Base-by-base conservation (phyloP, 2,797 vertebrate species). In the Tragopan temminckii region DNA sequence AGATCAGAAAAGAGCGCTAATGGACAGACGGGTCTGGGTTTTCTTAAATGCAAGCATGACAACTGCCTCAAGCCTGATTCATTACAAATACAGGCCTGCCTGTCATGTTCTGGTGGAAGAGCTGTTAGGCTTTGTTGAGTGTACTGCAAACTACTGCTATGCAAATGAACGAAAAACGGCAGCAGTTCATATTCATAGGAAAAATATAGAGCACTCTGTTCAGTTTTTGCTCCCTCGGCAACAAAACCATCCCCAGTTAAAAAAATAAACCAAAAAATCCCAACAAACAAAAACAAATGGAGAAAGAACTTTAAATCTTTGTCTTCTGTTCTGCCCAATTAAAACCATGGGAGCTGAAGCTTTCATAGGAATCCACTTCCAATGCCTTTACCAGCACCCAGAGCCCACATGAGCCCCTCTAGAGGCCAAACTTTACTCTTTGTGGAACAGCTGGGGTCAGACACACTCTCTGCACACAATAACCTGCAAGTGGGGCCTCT, bases 1-100 rank as follows among this genome's bases (percentile, higher is more conserved):
- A 85, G 62, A 88, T 80, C 50, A 93, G 69, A 94, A 88, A 52
- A 66, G 14, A 52, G 11, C 21, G 57, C n/a, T 81, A 94, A 91
- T 27, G 23, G 88, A n/a, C 52, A 92, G 80, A 88, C 81, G 74
- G 16, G 38, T 70, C 61, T 69, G 72, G 52, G 55, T 77, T 76
- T 84, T 78, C 63, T 63, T 86, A 81, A 88, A 84, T 53, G 57
- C 31, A 91, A 61, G 46, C 40, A 70, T 0, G 0, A 80, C 1
- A 4, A 81, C 46, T 48, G 46, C 66, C 31, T 86, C 27, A 46
- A 78, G 69, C 68, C 16, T 52, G 42, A 78, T 45, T 58, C n/a
- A 80, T 21, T 80, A 67, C 21, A 78, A 75, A 50, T 1, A 92
- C 25, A 93, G 53, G n/a, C 70, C 64, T 88, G 66, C 16, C 79